Conservation (phyloP, 2,113 vertebrate genomes). For the Pungitius pungitius region DNA sequence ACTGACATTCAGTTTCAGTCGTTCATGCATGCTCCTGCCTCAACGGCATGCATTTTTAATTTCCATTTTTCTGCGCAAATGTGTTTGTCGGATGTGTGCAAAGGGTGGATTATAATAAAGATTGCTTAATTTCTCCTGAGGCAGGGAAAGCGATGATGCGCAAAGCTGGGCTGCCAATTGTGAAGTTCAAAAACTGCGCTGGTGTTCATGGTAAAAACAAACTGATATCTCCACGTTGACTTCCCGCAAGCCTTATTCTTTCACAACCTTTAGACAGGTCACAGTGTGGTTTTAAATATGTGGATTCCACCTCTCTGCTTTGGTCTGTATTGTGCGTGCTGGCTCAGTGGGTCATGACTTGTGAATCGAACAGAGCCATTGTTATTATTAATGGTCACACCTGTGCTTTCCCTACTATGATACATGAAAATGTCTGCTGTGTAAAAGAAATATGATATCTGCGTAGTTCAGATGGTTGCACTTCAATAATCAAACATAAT, state of each 20-base stretch:
- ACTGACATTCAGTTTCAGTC: conserved; percentile 37
- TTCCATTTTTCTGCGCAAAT: not conserved
- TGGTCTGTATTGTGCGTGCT: not conserved
- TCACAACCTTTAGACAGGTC: not conserved
- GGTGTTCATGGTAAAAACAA: not conserved
- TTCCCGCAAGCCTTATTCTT: not conserved
- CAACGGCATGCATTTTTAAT: not conserved
- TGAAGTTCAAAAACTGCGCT: not conserved
- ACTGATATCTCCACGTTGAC: not conserved
- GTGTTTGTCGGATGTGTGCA: conserved; percentile 1
- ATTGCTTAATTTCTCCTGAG: not conserved
- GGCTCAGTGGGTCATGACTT: not conserved
- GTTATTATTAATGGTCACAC: not conserved
- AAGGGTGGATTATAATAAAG: not conserved
- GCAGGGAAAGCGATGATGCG: not conserved
- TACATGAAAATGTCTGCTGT: not conserved
- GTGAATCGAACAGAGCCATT: not conserved
- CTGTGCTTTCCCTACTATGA: not conserved
- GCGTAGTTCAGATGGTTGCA: not conserved
- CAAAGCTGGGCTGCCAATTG: not conserved
- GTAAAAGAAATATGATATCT: not conserved
- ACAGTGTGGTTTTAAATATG: not conserved
- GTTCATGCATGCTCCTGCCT: conserved; percentile 50
- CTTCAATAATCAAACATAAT: not conserved
- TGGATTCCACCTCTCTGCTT: not conserved